Evolutionary conservation across 2,888 invertebrate species (phyloP).

Genomic region (Sinohyriopsis cumingii): DNA sequence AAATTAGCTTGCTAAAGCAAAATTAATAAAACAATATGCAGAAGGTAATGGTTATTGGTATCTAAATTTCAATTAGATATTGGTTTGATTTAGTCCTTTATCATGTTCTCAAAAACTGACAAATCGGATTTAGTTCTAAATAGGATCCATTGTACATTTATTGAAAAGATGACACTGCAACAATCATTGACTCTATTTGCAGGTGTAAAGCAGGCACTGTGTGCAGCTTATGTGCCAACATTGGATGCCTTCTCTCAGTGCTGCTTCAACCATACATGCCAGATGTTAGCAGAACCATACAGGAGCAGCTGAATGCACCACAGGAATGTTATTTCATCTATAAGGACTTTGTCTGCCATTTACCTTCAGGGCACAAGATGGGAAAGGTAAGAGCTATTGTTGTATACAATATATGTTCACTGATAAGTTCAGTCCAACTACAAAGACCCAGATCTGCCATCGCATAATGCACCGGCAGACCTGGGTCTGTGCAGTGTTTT

Average conservation of each 20-base stretch:
- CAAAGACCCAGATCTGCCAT: too few relatives aligned
- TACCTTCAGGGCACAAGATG: slow-evolving; percentile 87
- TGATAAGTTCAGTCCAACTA: too few relatives aligned
- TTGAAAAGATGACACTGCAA: too few relatives aligned
- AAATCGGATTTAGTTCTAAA: too few relatives aligned
- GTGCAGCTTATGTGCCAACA: slow-evolving; percentile 87
- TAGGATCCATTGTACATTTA: too few relatives aligned
- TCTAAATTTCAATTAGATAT: too few relatives aligned
- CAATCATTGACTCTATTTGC: neutral
- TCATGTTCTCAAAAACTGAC: too few relatives aligned
- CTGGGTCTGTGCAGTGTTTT: neutral
- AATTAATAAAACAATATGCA: too few relatives aligned
- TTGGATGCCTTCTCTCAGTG: slow-evolving; percentile 85
- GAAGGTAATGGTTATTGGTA: too few relatives aligned
- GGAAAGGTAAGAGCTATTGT: slow-evolving; percentile 76
- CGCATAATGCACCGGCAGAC: too few relatives aligned
- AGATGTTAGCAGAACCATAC: slow-evolving; percentile 80
- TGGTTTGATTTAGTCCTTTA: too few relatives aligned
- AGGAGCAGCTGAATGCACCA: slow-evolving; percentile 82
- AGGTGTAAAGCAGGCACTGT: slow-evolving; percentile 81
- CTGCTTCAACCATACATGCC: slow-evolving; percentile 95
- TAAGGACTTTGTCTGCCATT: slow-evolving; percentile 73
- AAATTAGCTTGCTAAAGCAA: too few relatives aligned
- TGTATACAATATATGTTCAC: neutral
- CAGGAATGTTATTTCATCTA: slow-evolving; percentile 70